These are phyloP conservation scores for Labia minor DNA, from an alignment of 2,888 invertebrate species.

Conservation along the genomic window DNA sequence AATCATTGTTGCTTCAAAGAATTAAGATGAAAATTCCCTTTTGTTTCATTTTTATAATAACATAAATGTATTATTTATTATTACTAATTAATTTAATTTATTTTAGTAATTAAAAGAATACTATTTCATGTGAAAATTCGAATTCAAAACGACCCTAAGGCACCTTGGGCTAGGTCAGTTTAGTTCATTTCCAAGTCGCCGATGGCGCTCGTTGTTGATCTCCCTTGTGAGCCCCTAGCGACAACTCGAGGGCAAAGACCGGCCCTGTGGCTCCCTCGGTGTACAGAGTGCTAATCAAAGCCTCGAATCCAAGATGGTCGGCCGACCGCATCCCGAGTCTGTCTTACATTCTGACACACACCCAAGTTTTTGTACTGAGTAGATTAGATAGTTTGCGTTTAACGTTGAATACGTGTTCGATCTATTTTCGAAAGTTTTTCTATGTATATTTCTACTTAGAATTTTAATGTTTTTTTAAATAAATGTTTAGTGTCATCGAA, in stretches of 20 bases:
- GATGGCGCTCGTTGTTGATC: neutral
- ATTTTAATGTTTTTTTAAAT: neutral
- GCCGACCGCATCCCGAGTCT: neutral
- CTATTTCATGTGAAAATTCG: too few species aligned
- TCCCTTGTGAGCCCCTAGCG: neutral
- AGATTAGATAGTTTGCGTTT: neutral
- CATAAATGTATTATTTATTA: too few species aligned
- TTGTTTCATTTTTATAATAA: too few species aligned
- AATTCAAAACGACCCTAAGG: too few species aligned
- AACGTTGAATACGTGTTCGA: neutral
- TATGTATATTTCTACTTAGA: neutral
- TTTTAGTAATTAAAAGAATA: too few species aligned
- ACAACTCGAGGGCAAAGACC: slow-evolving; percentile 5
- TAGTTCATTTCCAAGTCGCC: neutral
- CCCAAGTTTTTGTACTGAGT: neutral
- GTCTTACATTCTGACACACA: neutral
- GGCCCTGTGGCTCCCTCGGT: neutral
- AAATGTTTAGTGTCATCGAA: neutral
- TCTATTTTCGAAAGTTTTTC: neutral
- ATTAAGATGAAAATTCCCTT: too few species aligned
- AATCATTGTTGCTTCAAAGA: too few species aligned
- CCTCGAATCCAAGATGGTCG: neutral
- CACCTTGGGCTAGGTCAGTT: neutral
- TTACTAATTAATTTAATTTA: too few species aligned
- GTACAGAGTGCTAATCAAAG: neutral